These are phyloP conservation scores for Heliconius hermathena DNA, from an alignment of 1,140 invertebrate genomes.

Conservation along the genomic window DNA sequence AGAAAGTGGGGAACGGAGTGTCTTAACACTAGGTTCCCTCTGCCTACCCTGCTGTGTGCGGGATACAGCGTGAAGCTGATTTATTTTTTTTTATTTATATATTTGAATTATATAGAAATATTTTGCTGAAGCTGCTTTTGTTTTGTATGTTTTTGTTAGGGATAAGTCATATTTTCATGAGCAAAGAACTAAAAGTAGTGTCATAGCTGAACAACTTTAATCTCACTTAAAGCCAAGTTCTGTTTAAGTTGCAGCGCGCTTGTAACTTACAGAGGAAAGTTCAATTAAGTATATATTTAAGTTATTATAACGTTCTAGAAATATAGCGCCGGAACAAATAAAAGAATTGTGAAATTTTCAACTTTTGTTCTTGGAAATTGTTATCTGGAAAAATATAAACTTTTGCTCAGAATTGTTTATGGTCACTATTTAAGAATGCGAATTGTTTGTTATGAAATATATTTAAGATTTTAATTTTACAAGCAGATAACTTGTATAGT, in stretches of 20 bases:
- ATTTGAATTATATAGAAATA: not conserved
- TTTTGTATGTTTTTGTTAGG: not conserved
- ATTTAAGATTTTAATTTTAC: not conserved
- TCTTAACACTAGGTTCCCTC: too few relatives aligned
- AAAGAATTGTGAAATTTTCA: conserved; percentile 1
- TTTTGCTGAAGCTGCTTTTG: not conserved
- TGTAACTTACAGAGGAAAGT: conserved; percentile 25
- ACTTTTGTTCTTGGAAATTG: conserved; percentile 10
- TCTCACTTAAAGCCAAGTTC: conserved; percentile 20
- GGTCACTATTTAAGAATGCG: not conserved
- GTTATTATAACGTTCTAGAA: conserved; percentile 8
- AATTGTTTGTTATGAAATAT: not conserved
- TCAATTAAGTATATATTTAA: conserved; percentile 23
- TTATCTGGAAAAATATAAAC: conserved; percentile 10
- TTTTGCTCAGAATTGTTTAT: not conserved
- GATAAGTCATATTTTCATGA: conserved; percentile 13
- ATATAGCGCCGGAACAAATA: conserved; percentile 3
- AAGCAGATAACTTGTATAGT: not conserved
- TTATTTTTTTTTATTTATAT: too few relatives aligned
- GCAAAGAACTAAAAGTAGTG: not conserved
- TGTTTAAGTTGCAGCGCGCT: conserved; percentile 19
- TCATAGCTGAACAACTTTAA: conserved; percentile 17
- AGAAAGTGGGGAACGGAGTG: too few relatives aligned
- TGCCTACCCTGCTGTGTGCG: too few relatives aligned
- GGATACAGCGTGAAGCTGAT: too few relatives aligned